Percentiles rank a stretch among this genome's conserved stretches.
Conservation (phyloP, 2,797 vertebrate genomes). For the Alouatta caraya region DNA sequence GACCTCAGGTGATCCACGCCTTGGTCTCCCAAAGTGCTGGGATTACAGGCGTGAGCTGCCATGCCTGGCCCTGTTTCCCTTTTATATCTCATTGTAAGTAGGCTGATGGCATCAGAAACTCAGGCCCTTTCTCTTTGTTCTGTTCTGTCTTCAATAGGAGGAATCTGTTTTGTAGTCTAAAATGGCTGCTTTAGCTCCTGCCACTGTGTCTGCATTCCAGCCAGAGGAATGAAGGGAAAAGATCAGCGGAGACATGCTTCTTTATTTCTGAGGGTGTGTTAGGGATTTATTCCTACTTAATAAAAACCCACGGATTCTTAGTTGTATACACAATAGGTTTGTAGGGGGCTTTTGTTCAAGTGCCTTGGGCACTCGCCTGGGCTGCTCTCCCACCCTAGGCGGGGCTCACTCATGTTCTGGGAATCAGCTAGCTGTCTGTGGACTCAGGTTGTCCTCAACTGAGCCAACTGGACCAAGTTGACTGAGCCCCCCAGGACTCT, state of each 20-base stretch:
- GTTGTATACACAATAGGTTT: too few relatives aligned
- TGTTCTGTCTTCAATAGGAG: neutral
- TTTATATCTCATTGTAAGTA: neutral
- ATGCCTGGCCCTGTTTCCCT: too few relatives aligned
- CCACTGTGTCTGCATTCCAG: neutral
- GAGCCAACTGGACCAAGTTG: too few relatives aligned
- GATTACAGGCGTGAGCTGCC: too few relatives aligned
- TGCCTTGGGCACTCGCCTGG: too few relatives aligned
- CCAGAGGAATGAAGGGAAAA: neutral
- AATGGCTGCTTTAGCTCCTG: neutral
- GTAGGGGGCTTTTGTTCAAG: neutral
- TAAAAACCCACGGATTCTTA: neutral
- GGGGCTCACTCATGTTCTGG: neutral
- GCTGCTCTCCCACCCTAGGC: neutral
- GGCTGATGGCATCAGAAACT: neutral
- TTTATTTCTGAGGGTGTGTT: neutral
- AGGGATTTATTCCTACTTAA: neutral
- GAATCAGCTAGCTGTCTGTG: too few relatives aligned
- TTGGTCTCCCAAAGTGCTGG: too few relatives aligned
- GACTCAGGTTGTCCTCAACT: neutral
- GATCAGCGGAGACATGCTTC: neutral
- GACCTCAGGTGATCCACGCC: too few relatives aligned
- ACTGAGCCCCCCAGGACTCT: neutral
- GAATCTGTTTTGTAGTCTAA: neutral
- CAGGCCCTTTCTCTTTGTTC: neutral